A percentile compares a stretch with the other conserved stretches of the same genome.
phyloP scores from a whole-genome alignment of 2,888 invertebrate species.

The Cremastobaeus sp. region DNA sequence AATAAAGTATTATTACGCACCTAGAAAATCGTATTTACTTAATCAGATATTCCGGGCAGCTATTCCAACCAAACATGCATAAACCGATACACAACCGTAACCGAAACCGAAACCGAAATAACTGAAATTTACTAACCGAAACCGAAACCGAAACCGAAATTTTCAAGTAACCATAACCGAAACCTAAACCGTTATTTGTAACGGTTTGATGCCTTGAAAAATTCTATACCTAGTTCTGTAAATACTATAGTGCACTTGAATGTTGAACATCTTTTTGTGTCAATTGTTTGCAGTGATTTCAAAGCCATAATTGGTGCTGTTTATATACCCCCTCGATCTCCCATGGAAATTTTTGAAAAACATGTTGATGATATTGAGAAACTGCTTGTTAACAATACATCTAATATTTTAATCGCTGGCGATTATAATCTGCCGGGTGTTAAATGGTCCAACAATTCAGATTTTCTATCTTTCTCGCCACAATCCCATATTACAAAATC shows the following conservation, averaged over 20 bases:
- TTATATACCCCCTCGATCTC: neutral
- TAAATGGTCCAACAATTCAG: neutral
- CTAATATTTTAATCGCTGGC: neutral
- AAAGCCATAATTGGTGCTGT: neutral
- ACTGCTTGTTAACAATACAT: neutral
- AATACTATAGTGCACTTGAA: too few relatives aligned
- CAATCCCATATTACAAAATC: neutral
- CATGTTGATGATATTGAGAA: neutral
- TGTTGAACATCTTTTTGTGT: slow-evolving; percentile 4
- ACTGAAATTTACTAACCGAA: neutral
- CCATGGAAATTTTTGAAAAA: neutral
- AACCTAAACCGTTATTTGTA: neutral
- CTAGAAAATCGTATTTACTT: too few relatives aligned
- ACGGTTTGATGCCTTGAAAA: neutral
- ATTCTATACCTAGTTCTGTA: neutral
- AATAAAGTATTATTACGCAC: too few relatives aligned
- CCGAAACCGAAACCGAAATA: neutral
- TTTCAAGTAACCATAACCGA: neutral
- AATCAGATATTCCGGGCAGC: too few relatives aligned
- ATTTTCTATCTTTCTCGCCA: neutral
- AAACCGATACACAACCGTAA: neutral
- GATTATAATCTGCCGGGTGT: slow-evolving; percentile 12
- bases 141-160: neutral
- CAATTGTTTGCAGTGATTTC: neutral
- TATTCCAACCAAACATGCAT: neutral